These are phyloP conservation scores for Antechinus stuartii DNA, from an alignment of 2,113 vertebrate species.

Conservation along the genomic window DNA sequence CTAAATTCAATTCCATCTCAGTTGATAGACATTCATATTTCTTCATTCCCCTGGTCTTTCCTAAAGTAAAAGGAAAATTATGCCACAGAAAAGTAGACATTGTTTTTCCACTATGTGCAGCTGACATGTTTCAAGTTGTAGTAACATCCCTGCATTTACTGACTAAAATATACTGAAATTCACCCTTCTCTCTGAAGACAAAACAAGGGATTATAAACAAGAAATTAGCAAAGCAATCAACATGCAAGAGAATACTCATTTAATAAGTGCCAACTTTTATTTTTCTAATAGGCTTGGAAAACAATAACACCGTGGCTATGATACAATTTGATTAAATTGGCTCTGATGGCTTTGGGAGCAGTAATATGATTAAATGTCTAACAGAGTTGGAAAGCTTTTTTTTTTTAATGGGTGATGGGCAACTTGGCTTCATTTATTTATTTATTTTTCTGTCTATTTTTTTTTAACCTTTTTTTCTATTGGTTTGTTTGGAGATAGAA, in stretches of 20 bases:
- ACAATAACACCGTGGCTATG: conserved; percentile 74
- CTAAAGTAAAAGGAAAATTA: background rate
- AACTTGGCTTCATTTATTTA: conserved; percentile 34
- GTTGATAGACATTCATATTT: too few relatives aligned
- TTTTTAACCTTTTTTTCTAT: too few relatives aligned
- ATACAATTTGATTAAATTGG: conserved; percentile 80
- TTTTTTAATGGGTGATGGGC: conserved; percentile 62
- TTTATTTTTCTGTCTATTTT: background rate
- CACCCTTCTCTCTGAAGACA: conserved; percentile 54
- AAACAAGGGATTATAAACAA: conserved; percentile 72
- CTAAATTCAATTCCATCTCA: background rate
- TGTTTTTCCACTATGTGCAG: background rate
- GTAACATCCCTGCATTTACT: background rate
- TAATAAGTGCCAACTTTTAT: conserved; percentile 82
- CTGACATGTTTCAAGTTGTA: conserved; percentile 59
- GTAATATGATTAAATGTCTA: conserved; percentile 76
- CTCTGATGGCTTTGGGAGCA: conserved; percentile 75
- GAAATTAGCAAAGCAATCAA: conserved; percentile 79
- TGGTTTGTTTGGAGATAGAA: conserved; percentile 31
- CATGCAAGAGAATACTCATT: conserved; percentile 72
- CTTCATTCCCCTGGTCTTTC: background rate
- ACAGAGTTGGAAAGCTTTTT: conserved; percentile 64
- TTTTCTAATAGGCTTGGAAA: conserved; percentile 81
- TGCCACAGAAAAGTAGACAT: background rate
- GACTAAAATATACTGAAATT: conserved; percentile 63